Base-by-base conservation (phyloP, 2,797 vertebrate species). In the Rhabdophis nuchalis region DNA sequence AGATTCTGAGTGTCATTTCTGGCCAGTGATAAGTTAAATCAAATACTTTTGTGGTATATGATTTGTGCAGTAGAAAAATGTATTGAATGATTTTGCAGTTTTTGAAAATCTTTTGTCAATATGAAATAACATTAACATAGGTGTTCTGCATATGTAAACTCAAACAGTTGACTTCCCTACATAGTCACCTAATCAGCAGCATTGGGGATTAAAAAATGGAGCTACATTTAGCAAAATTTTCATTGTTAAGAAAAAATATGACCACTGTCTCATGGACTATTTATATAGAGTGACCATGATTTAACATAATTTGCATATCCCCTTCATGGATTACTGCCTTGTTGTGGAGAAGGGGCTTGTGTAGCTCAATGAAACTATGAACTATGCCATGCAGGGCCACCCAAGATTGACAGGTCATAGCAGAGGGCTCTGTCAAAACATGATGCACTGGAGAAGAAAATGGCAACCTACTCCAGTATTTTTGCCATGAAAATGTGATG, bases 171-270 rank as follows among this genome's bases (percentile, higher is more conserved):
- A 93, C 95, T 96, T 96, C 91, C 64, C 86, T 94, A 95, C 88
- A 92, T 96, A 97, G 57, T 88, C 29, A 86, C 92, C 95, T 96
- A 93, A 94, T 95, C 93, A 94, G 6, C 64, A 72, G n/a, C 14
- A 72, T 18, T 36, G n/a, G n/a, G 16, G 14, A 36, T 72, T 72
- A 72, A 95, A 95, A 97, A 97, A 97, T 96, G 90, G 96, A 96
- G 96, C 94, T 95, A 77, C 92, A 94, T 90, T 95, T 96, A 87
- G 88, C 86, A 95, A 96, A 97, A 95, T 94, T 18, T 94, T 97
- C 96, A 95, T 96, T 96, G 89, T 95, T 96, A 95, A 95, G 94
- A 94, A 95, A 93, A 96, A 95, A 90, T 89, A 92, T 96, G 96
- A 93, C 57, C 96, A 94, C 94, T 94, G 88, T 91, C 90, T 93